These are phyloP conservation scores for Homarus gammarus DNA, from an alignment of 2,888 invertebrate species.

Conservation along the genomic window DNA sequence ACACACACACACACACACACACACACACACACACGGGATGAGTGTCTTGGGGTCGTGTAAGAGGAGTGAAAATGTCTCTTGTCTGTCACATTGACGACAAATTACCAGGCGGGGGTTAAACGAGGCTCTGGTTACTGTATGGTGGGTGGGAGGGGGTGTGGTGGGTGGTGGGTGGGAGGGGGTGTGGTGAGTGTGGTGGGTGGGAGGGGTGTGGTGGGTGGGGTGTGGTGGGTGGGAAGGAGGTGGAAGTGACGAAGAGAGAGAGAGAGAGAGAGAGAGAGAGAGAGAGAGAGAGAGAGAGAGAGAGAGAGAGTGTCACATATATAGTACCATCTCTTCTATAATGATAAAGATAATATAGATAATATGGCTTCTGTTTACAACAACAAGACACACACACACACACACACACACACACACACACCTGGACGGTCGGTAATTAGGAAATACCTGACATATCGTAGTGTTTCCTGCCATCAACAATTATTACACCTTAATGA, in stretches of 20 bases:
- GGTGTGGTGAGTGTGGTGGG: neutral
- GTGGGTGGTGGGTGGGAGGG: neutral
- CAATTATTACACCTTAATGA: neutral
- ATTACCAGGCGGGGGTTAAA: constrained; percentile 25
- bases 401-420: constrained; percentile 27
- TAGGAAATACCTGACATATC: neutral
- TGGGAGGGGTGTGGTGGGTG: neutral
- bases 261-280: too few species aligned
- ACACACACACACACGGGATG: too few species aligned
- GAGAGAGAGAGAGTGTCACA: too few species aligned
- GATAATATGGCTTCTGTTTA: too few species aligned
- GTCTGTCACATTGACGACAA: constrained; percentile 37
- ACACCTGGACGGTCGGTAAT: neutral
- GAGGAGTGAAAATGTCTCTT: constrained; percentile 12
- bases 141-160: too few species aligned
- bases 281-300: too few species aligned
- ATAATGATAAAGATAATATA: too few species aligned
- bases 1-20: too few species aligned
- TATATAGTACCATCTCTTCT: too few species aligned
- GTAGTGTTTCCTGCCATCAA: neutral
- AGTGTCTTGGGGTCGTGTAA: neutral
- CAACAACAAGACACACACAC: constrained; percentile 29
- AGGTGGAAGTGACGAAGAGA: neutral
- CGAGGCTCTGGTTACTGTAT: constrained; percentile 19
- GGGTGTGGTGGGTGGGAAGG: neutral